Conservation (phyloP, 2,113 vertebrate species). For the Serinus canaria region DNA sequence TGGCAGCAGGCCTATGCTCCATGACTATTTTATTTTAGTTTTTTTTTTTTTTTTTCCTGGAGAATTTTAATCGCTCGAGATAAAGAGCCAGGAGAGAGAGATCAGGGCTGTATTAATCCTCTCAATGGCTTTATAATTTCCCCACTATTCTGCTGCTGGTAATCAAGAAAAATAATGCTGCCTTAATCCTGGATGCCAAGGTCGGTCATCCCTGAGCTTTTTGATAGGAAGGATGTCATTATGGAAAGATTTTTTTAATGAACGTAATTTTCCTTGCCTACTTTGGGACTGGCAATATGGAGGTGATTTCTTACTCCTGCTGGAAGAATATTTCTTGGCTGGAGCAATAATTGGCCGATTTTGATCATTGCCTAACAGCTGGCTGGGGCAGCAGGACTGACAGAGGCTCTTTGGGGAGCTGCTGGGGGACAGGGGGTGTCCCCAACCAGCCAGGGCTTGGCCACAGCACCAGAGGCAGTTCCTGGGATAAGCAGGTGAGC, state of each 20-base stretch:
- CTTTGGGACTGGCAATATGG: not conserved
- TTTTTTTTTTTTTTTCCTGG: not conserved
- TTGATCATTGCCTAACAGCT: slow-evolving; percentile 20
- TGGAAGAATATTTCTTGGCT: slow-evolving; percentile 25
- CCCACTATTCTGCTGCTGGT: slow-evolving; percentile 62
- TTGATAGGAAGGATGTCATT: slow-evolving; percentile 49
- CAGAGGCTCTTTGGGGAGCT: not conserved
- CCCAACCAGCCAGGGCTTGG: not conserved
- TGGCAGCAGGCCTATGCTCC: slow-evolving; percentile 67
- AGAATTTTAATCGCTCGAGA: slow-evolving; percentile 78
- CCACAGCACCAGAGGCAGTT: not conserved
- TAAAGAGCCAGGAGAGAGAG: slow-evolving; percentile 75
- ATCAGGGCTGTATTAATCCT: slow-evolving; percentile 78
- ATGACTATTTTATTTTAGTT: not conserved
- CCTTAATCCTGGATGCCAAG: slow-evolving; percentile 67
- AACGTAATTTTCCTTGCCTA: not conserved
- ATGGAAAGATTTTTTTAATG: slow-evolving; percentile 45
- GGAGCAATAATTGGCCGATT: not conserved
- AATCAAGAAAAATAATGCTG: slow-evolving; percentile 77
- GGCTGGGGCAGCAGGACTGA: not conserved
- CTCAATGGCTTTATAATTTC: slow-evolving; percentile 80
- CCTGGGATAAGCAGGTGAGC: not conserved
- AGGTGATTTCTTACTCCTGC: not conserved
- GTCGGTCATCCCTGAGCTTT: slow-evolving; percentile 65
- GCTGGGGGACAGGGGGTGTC: not conserved